phyloP scores from a whole-genome alignment of 1,140 invertebrate genomes.

The Schlechtendalia chinensis region DNA sequence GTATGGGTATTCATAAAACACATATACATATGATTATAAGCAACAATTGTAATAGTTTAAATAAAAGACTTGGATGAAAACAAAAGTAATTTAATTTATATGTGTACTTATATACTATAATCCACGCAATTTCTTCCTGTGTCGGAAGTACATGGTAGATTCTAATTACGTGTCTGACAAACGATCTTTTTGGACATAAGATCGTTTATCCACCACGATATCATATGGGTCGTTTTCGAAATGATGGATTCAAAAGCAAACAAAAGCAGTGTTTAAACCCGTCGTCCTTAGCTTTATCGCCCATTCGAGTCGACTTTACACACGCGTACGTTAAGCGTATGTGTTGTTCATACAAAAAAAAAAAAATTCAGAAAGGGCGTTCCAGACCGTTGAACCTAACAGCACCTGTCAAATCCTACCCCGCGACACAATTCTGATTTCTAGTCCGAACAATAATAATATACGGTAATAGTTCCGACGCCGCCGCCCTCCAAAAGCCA shows the following conservation, averaged over 20 bases:
- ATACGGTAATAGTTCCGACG: constrained; percentile 34
- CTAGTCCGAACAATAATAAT: constrained; percentile 40
- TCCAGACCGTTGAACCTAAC: constrained; percentile 45
- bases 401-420: constrained; percentile 48
- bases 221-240: constrained; percentile 34
- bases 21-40: too few relatives aligned
- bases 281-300: constrained; percentile 24
- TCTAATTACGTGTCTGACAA: too few relatives aligned
- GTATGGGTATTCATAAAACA: too few relatives aligned
- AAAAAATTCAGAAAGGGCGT: constrained; percentile 36
- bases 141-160: too few relatives aligned
- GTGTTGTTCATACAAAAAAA: not conserved
- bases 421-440: constrained; percentile 47
- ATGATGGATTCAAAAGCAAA: constrained; percentile 19
- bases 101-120: too few relatives aligned
- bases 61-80: too few relatives aligned
- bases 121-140: too few relatives aligned
- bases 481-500: constrained; percentile 43
- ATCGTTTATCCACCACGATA: not conserved
- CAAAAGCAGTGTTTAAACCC: constrained; percentile 17
- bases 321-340: not conserved
- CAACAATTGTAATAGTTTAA: too few relatives aligned
- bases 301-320: not conserved
- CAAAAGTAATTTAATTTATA: too few relatives aligned
- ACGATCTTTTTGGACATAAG: not conserved